A percentile compares a stretch with the other conserved stretches of the same genome.
Evolutionary conservation across 2,113 vertebrate species (phyloP).

Genomic region (Epinephelus moara): DNA sequence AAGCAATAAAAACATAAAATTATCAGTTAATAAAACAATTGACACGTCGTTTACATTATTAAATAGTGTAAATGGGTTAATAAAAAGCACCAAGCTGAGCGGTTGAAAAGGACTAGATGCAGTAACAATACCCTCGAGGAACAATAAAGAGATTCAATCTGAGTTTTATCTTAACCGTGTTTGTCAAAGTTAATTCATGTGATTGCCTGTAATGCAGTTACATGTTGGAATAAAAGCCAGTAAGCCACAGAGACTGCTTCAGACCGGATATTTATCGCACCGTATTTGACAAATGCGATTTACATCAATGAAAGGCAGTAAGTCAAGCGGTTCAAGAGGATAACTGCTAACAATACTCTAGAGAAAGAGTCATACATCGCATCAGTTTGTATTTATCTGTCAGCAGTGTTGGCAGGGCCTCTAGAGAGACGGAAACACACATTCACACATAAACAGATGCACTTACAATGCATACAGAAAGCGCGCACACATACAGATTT

Average conservation of each 20-base stretch:
- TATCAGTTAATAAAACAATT: slow-evolving; percentile 16
- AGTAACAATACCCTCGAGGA: slow-evolving; percentile 43
- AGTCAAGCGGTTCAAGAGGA: slow-evolving; percentile 58
- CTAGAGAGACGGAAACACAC: slow-evolving; percentile 31
- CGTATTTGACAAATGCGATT: slow-evolving; percentile 56
- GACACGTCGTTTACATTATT: slow-evolving; percentile 13
- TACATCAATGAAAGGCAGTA: slow-evolving; percentile 53
- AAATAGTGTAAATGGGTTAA: not conserved
- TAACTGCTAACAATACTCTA: slow-evolving; percentile 60
- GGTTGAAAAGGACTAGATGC: slow-evolving; percentile 28
- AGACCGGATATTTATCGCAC: slow-evolving; percentile 31
- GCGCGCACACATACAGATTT: not conserved
- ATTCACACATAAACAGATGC: slow-evolving; percentile 27
- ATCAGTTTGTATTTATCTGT: slow-evolving; percentile 67
- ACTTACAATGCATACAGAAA: slow-evolving; percentile 1
- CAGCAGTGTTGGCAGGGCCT: slow-evolving; percentile 29
- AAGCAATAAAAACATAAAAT: slow-evolving; percentile 4
- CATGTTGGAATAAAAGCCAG: slow-evolving; percentile 46
- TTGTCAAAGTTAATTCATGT: slow-evolving; percentile 60
- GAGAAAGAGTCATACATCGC: slow-evolving; percentile 55
- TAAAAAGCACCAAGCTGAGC: not conserved
- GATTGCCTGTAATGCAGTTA: slow-evolving; percentile 48
- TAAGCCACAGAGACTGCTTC: slow-evolving; percentile 26
- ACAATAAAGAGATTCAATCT: slow-evolving; percentile 34
- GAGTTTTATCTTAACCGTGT: slow-evolving; percentile 42